Percentiles rank a stretch among this genome's conserved stretches.
These are phyloP conservation scores for Austrolebias charrua DNA, from an alignment of 2,797 vertebrate species.

Conservation along the genomic window DNA sequence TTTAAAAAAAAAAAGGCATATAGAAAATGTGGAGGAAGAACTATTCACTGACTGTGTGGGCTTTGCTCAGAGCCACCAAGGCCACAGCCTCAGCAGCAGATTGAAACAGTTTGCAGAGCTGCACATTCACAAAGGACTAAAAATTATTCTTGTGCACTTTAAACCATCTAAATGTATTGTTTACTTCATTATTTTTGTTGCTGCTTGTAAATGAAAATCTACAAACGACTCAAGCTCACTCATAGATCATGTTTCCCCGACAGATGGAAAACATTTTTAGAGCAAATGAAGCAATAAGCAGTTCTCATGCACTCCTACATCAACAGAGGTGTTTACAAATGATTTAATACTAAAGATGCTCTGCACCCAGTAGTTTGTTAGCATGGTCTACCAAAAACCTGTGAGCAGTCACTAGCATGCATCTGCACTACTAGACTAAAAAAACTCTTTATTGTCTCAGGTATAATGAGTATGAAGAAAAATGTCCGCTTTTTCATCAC, in stretches of 20 bases:
- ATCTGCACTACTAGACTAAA: background rate
- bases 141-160: slow-evolving; percentile 16
- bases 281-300: slow-evolving; percentile 11
- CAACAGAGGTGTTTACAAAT: slow-evolving; percentile 2
- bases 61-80: slow-evolving; percentile 49
- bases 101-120: slow-evolving; percentile 39
- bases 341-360: background rate
- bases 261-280: slow-evolving; percentile 26
- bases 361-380: slow-evolving; percentile 15
- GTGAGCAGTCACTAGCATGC: background rate
- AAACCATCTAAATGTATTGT: slow-evolving; percentile 6
- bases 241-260: background rate
- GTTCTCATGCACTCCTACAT: slow-evolving; percentile 14
- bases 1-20: slow-evolving; percentile 29
- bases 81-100: slow-evolving; percentile 45
- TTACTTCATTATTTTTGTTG: background rate
- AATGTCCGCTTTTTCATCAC: background rate
- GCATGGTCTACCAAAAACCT: slow-evolving; percentile 19
- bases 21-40: slow-evolving; percentile 42
- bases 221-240: background rate
- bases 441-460: background rate
- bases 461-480: background rate
- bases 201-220: background rate
- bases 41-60: slow-evolving; percentile 42
- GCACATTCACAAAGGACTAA: slow-evolving; percentile 8